Base-by-base conservation (phyloP, 2,888 invertebrate genomes). In the Lordiphosa andalusiaca region DNA sequence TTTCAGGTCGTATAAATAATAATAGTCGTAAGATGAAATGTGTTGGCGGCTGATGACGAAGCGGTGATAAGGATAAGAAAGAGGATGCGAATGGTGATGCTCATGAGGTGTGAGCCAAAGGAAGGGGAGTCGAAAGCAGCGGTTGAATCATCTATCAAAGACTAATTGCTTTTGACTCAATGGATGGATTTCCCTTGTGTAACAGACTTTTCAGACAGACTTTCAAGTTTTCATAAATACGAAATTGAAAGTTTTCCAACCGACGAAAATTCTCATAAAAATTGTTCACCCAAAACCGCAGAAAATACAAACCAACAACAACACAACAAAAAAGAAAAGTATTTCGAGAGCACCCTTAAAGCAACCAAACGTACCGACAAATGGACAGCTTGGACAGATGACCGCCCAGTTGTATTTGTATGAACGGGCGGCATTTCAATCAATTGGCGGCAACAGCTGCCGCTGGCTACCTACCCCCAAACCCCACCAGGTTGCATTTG, bases 401-500 rank as follows among this genome's bases (percentile, higher is more conserved):
- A 73, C 73, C 67, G 63, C 56, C 56, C 62, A 60, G 54, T 53
- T 60, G 69, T 55, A 62, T 57, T 53, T 60, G 69, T 55, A 62
- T 55, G 64, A 67, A 77, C 69, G 67, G 67, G 72, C 74, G 84
- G 78, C 82, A 76, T 81, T 84, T 84, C 84, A 80, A 80, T 84
- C 80, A 84, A 84, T 81, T 80, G 80, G 78, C 82, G 82, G 84
- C 82, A 84, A 74, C 84, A 81, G 78, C 74, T 80, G 78, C 78
- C 61, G 65, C 61, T 67, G 77, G 73, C 70, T 53, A 49, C 36
- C 53, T 47, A 25, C 25, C 62, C 38, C 48, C 53, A 21, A 7
- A 16, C 25, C 13, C 30, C 16, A 19, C 4, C n/a, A n/a, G 53
- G 62, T 49, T 55, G 59, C 40, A 41, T 33, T 49, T 41, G 56